A percentile compares a stretch with the other conserved stretches of the same genome.
Evolutionary conservation across 2,113 vertebrate genomes (phyloP).

Genomic region (Epinephelus moara): DNA sequence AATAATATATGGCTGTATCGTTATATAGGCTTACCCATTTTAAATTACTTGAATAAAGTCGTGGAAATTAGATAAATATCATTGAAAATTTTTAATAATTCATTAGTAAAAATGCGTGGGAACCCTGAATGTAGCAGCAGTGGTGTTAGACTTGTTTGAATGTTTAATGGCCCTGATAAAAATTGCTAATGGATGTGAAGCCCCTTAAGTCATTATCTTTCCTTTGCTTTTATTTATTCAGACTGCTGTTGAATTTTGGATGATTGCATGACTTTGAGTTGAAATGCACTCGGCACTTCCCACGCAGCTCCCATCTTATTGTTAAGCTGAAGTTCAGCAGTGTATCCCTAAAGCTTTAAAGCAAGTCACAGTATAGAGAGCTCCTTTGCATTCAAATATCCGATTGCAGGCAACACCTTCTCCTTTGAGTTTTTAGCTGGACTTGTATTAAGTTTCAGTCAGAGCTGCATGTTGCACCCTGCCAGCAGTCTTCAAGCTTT

Average conservation of each 20-base stretch:
- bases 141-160: constrained; percentile 7
- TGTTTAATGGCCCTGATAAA: neutral
- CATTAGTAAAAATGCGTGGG: too few relatives aligned
- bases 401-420: neutral
- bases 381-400: neutral
- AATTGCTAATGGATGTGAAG: constrained; percentile 3
- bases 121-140: neutral
- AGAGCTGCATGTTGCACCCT: constrained; percentile 11
- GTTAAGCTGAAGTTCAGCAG: neutral
- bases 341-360: neutral
- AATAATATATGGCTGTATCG: too few relatives aligned
- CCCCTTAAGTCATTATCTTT: constrained; percentile 4
- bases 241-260: constrained; percentile 44
- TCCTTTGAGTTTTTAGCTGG: neutral
- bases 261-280: constrained; percentile 59
- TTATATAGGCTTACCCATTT: too few relatives aligned
- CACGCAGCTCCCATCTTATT: neutral
- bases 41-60: too few relatives aligned
- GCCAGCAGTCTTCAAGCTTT: neutral
- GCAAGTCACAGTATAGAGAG: neutral
- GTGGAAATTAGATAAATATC: too few relatives aligned
- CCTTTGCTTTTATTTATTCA: constrained; percentile 52
- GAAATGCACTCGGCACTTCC: neutral
- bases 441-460: neutral
- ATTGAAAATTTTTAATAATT: too few relatives aligned